These are phyloP conservation scores for Ornithoptera priamus DNA, from an alignment of 2,888 invertebrate genomes.

Conservation along the genomic window DNA sequence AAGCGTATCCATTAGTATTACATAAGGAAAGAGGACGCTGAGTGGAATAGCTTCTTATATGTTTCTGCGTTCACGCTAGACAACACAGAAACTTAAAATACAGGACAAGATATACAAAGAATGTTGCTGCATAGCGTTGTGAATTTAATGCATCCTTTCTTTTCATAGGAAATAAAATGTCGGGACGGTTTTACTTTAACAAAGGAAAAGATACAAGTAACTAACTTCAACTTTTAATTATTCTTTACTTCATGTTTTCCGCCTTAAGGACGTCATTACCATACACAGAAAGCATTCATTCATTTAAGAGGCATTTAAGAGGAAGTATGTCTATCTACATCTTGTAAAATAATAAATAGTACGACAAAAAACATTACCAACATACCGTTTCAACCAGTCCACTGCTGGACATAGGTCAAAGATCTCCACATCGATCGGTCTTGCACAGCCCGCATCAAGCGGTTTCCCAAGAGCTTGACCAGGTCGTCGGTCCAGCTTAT, in stretches of 20 bases:
- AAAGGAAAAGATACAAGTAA: constrained; percentile 15
- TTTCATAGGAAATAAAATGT: constrained; percentile 6
- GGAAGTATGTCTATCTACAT: not conserved
- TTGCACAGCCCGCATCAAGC: too few species aligned
- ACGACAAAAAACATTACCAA: too few species aligned
- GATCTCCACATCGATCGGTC: too few species aligned
- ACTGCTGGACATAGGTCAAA: too few species aligned
- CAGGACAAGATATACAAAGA: constrained; percentile 11
- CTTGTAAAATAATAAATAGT: too few species aligned
- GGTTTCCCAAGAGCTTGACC: too few species aligned
- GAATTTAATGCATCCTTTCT: constrained; percentile 20
- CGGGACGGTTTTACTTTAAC: constrained; percentile 1
- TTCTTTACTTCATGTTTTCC: constrained; percentile 7
- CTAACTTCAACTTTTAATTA: constrained; percentile 22
- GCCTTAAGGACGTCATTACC: constrained; percentile 16
- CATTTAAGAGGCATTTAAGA: constrained; percentile 3
- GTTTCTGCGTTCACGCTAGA: not conserved
- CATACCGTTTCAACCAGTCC: too few species aligned
- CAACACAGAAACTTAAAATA: constrained; percentile 14
- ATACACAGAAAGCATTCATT: constrained; percentile 5
- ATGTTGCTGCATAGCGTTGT: constrained; percentile 20
- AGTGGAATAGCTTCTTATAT: not conserved
- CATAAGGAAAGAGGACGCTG: not conserved
- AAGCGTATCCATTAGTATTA: not conserved
- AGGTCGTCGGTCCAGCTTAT: too few species aligned